A percentile compares a stretch with the other conserved stretches of the same genome.
These are phyloP conservation scores for Arctopsyche grandis DNA, from an alignment of 1,140 invertebrate species.

Conservation along the genomic window DNA sequence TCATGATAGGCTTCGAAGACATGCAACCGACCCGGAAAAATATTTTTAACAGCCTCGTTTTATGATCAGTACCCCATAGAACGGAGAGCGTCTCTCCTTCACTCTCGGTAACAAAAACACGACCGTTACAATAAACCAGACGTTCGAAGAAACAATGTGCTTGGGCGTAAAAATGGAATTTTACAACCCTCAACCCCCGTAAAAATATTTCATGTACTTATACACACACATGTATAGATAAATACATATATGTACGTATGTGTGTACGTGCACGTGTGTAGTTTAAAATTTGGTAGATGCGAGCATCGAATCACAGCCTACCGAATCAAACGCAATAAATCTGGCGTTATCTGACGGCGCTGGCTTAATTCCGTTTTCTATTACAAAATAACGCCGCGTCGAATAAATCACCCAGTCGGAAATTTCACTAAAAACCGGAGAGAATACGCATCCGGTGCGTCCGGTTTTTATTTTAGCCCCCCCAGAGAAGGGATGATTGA, in stretches of 20 bases:
- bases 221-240: no score
- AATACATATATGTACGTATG: not conserved
- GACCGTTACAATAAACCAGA: constrained; percentile 10
- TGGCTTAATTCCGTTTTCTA: constrained; percentile 47
- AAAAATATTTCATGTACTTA: not conserved
- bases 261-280: not conserved
- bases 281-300: constrained; percentile 5
- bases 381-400: constrained; percentile 36
- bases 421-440: constrained; percentile 26
- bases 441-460: constrained; percentile 4
- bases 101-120: not conserved
- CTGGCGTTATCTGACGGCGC: constrained; percentile 40
- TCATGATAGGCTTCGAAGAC: constrained; percentile 7
- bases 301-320: constrained; percentile 24
- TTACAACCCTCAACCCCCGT: not conserved
- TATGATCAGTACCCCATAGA: constrained; percentile 13
- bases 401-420: constrained; percentile 25
- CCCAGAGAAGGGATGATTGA: constrained; percentile 2
- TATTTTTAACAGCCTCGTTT: constrained; percentile 8
- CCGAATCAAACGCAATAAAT: constrained; percentile 45
- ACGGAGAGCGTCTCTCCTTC: not conserved
- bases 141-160: constrained; percentile 18
- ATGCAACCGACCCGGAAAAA: not conserved
- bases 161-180: not conserved
- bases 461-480: not conserved